A percentile compares a stretch with the other conserved stretches of the same genome.
phyloP scores from a whole-genome alignment of 2,113 vertebrate species.

The Hippocampus zosterae region DNA sequence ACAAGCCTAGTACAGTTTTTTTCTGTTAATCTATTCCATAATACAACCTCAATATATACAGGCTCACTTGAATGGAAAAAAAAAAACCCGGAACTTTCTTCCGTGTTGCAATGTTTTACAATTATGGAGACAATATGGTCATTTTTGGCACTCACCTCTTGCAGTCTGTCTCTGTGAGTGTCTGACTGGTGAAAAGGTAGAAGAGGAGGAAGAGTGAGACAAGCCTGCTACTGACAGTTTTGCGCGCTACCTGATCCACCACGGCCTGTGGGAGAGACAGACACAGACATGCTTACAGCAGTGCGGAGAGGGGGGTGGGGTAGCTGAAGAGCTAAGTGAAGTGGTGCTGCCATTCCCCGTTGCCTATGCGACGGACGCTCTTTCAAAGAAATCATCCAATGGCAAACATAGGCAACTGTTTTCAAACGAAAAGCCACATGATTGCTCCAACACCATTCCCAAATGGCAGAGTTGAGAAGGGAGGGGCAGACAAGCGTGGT shows the following conservation, averaged over 20 bases:
- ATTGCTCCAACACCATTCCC: conserved; percentile 61
- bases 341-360: conserved; percentile 73
- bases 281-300: conserved; percentile 31
- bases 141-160: conserved; percentile 54
- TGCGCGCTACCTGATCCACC: conserved; percentile 55
- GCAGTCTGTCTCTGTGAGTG: conserved; percentile 26
- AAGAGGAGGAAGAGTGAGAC: conserved; percentile 38
- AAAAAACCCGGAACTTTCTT: not conserved
- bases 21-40: not conserved
- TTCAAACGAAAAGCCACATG: conserved; percentile 76
- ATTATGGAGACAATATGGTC: conserved; percentile 14
- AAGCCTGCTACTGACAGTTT: conserved; percentile 31
- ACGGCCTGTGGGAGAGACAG: conserved; percentile 41
- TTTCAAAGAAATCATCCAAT: conserved; percentile 75
- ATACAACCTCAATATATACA: not conserved
- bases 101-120: not conserved
- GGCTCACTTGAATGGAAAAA: not conserved
- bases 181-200: conserved; percentile 42
- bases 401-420: conserved; percentile 72
- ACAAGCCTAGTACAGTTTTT: not conserved
- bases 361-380: conserved; percentile 75
- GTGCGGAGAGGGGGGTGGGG: conserved; percentile 36
- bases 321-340: conserved; percentile 63
- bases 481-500: conserved; percentile 15
- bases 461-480: conserved; percentile 29